Percentiles rank a stretch among this genome's conserved stretches.
Evolutionary conservation across 2,888 invertebrate genomes (phyloP).

Genomic region (Eupithecia subumbrata): DNA sequence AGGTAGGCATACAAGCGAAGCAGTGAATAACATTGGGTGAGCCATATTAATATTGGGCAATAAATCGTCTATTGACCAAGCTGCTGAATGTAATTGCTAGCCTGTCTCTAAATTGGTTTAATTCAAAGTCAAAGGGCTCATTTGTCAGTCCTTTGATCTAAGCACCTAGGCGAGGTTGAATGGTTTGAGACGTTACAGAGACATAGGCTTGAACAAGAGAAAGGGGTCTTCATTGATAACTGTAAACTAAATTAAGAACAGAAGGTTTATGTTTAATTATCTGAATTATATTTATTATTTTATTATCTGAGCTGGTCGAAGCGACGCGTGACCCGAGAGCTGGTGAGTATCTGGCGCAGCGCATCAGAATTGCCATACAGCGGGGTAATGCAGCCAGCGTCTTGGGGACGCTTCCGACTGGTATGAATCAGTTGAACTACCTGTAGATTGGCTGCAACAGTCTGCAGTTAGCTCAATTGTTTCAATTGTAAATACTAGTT

Average conservation of each 20-base stretch:
- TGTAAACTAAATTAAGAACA: not conserved
- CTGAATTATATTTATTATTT: no score
- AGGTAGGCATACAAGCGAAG: not conserved
- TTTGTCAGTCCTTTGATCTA: constrained; percentile 8
- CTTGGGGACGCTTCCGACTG: no score
- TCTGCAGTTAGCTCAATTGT: no score
- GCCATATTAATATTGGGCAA: constrained; percentile 13
- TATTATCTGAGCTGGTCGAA: no score
- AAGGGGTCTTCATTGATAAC: not conserved
- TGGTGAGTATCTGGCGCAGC: no score
- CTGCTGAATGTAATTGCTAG: not conserved
- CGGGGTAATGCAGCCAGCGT: no score
- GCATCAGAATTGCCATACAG: no score
- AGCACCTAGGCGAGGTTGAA: not conserved
- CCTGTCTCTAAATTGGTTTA: not conserved
- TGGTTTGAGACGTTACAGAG: not conserved
- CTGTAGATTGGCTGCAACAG: no score
- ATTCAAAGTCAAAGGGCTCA: constrained; percentile 2
- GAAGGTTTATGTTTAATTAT: not conserved
- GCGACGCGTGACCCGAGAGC: no score
- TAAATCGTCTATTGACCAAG: constrained; percentile 24
- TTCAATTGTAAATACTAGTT: no score
- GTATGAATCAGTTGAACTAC: no score
- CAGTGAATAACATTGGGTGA: not conserved
- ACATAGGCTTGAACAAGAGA: not conserved